Percentiles rank a stretch among this genome's conserved stretches.
Evolutionary conservation across 1,140 invertebrate species (phyloP).

Genomic region (Telenomus remus): DNA sequence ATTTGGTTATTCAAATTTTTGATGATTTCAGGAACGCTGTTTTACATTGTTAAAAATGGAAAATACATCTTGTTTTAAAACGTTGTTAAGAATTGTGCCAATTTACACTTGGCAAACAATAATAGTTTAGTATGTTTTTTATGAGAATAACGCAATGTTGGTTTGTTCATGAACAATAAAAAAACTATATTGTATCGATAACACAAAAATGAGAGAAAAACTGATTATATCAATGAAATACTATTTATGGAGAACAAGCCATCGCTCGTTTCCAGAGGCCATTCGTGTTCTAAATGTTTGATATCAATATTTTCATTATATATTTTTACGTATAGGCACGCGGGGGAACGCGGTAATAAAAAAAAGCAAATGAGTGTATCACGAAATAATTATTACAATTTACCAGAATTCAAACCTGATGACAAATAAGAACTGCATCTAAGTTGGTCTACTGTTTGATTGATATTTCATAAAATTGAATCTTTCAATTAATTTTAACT

Average conservation of each 20-base stretch:
- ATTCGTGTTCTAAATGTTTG: conserved; percentile 53
- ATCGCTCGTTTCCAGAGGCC: conserved; percentile 39
- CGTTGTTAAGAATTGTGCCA: conserved; percentile 22
- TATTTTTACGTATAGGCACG: conserved; percentile 41
- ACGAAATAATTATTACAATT: neutral
- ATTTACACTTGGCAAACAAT: conserved; percentile 40
- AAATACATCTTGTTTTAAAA: conserved; percentile 8
- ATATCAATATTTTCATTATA: conserved; percentile 47
- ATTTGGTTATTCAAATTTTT: conserved; percentile 1
- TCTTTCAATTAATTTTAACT: too few relatives aligned
- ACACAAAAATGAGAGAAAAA: conserved; percentile 2
- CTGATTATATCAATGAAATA: neutral
- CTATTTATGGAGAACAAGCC: conserved; percentile 33
- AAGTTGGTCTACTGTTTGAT: too few relatives aligned
- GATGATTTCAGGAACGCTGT: conserved; percentile 23
- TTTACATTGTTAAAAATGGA: conserved; percentile 3
- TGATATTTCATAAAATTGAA: too few relatives aligned
- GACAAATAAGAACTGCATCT: conserved; percentile 31
- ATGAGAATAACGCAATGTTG: too few relatives aligned
- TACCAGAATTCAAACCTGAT: conserved; percentile 38
- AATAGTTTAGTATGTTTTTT: too few relatives aligned
- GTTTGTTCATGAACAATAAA: conserved; percentile 8
- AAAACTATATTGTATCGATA: conserved; percentile 2
- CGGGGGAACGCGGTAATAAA: conserved; percentile 51
- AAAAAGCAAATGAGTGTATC: conserved; percentile 42